Conservation (phyloP, 2,888 invertebrate genomes). For the Herminia tarsipennalis region DNA sequence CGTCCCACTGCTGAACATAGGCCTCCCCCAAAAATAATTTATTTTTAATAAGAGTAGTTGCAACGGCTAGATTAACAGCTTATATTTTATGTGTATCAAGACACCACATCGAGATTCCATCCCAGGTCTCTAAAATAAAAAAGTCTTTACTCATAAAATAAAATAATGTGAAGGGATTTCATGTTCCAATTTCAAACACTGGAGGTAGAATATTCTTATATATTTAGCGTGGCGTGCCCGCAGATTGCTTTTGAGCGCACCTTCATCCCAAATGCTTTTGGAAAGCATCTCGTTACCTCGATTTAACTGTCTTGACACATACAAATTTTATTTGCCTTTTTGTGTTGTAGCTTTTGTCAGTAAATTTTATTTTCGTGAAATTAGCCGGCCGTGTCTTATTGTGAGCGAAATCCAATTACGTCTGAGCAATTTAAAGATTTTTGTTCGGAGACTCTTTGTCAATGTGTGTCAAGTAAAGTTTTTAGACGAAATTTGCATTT, state of each 20-base stretch:
- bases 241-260: constrained; percentile 72
- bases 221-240: constrained; percentile 54
- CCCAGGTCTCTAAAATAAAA: too few species aligned
- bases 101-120: too few species aligned
- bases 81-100: too few species aligned
- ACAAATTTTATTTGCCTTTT: constrained; percentile 74
- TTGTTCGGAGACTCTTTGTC: constrained; percentile 47
- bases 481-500: neutral
- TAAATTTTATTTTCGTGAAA: constrained; percentile 71
- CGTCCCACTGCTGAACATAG: too few species aligned
- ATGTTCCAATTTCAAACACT: constrained; percentile 26
- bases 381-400: constrained; percentile 63
- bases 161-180: too few species aligned
- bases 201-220: constrained; percentile 31
- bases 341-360: constrained; percentile 69
- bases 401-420: constrained; percentile 69
- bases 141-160: too few species aligned
- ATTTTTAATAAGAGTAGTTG: too few species aligned
- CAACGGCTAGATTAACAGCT: too few species aligned
- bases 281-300: constrained; percentile 73
- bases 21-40: too few species aligned
- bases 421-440: constrained; percentile 55
- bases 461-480: constrained; percentile 46
- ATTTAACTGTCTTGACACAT: constrained; percentile 81
- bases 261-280: constrained; percentile 63